A percentile compares a stretch with the other conserved stretches of the same genome.
Evolutionary conservation across 2,113 vertebrate genomes (phyloP).

Genomic region (Rhynchomys soricoides): DNA sequence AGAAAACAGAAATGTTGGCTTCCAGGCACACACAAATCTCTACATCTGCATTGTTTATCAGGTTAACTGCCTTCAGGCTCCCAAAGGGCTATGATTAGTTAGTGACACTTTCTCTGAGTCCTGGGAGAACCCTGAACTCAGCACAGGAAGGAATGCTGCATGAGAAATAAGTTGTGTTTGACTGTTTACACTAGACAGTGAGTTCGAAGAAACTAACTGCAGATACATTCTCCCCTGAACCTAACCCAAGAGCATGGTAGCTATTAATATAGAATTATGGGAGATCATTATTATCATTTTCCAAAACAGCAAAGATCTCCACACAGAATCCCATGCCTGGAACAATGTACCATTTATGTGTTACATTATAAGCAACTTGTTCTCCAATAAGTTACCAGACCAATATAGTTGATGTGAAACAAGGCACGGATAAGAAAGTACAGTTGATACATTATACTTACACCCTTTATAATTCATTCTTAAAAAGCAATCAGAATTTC

Average conservation of each 20-base stretch:
- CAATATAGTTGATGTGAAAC: not conserved
- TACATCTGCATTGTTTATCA: conserved; percentile 79
- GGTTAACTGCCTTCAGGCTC: conserved; percentile 48
- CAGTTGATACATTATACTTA: conserved; percentile 20
- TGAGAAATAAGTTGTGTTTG: not conserved
- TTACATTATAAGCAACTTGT: not conserved
- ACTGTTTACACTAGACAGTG: not conserved
- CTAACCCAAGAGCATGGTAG: not conserved
- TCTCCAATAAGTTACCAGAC: not conserved
- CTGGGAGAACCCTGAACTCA: conserved; percentile 49
- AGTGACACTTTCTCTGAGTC: conserved; percentile 46
- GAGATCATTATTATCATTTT: not conserved
- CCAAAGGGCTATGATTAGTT: conserved; percentile 52
- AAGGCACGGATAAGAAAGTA: not conserved
- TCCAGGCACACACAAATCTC: conserved; percentile 36
- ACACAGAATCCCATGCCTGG: not conserved
- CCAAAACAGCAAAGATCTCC: not conserved
- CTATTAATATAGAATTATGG: not conserved
- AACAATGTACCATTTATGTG: not conserved
- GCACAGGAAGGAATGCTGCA: not conserved
- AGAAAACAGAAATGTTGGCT: conserved; percentile 40
- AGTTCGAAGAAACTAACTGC: not conserved
- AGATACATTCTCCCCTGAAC: not conserved
- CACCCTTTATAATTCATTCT: not conserved
- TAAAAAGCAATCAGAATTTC: conserved; percentile 9